Evolutionary conservation across 2,113 vertebrate genomes (phyloP).

Genomic region (Megaptera novaeangliae): DNA sequence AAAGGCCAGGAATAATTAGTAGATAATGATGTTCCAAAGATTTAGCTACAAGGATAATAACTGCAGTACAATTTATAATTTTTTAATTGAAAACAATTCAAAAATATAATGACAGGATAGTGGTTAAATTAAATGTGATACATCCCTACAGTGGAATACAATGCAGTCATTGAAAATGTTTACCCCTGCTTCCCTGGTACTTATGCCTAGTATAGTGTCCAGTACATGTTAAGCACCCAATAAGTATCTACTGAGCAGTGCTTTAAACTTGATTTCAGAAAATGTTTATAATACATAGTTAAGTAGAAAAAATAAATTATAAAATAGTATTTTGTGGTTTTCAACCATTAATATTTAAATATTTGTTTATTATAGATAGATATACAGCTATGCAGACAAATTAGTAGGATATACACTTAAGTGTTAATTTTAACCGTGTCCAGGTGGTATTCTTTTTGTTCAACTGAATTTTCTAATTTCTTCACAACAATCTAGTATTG

Average conservation of each 20-base stretch:
- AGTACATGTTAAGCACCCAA: not conserved
- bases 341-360: not conserved
- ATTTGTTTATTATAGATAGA: no score
- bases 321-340: not conserved
- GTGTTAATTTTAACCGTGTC: no score
- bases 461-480: no score
- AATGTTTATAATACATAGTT: not conserved
- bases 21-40: not conserved
- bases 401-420: no score
- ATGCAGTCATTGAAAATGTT: not conserved
- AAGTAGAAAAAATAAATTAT: not conserved
- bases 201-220: not conserved
- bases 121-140: not conserved
- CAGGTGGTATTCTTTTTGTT: no score
- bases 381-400: no score
- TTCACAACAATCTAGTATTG: no score
- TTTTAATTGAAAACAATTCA: not conserved
- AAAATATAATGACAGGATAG: not conserved
- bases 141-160: not conserved
- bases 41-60: not conserved
- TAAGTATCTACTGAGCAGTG: not conserved
- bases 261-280: not conserved
- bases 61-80: not conserved
- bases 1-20: not conserved
- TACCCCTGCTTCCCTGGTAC: not conserved